These are phyloP conservation scores for Acronicta aceris DNA, from an alignment of 2,888 invertebrate species.

Conservation along the genomic window DNA sequence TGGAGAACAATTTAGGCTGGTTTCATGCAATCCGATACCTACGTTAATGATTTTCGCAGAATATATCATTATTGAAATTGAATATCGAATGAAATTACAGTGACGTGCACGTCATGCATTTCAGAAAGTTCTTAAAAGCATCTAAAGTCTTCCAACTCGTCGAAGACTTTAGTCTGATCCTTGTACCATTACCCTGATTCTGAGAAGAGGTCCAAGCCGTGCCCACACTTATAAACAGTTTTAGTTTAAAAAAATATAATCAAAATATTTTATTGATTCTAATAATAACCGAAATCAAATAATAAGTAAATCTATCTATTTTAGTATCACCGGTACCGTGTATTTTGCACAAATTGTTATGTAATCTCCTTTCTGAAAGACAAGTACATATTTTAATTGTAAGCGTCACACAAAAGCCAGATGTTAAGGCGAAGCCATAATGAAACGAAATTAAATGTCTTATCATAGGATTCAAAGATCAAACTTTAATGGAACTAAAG, in stretches of 20 bases:
- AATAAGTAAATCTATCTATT: no score
- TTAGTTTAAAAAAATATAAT: no score
- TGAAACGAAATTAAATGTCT: slow-evolving; percentile 54
- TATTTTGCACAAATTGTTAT: slow-evolving; percentile 7
- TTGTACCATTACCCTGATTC: no score
- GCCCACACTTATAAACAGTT: no score
- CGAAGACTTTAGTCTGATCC: no score
- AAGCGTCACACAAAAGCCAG: slow-evolving; percentile 29
- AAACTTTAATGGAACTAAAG: slow-evolving; percentile 53
- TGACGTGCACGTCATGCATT: not conserved
- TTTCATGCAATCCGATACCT: not conserved
- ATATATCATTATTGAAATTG: not conserved
- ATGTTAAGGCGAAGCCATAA: slow-evolving; percentile 27
- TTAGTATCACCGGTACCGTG: no score
- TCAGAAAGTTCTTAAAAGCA: no score
- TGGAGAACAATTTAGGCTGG: not conserved
- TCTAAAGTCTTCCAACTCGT: no score
- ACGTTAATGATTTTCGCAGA: not conserved
- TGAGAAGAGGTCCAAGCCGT: no score
- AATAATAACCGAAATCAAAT: no score
- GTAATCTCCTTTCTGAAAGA: slow-evolving; percentile 8
- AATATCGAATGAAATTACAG: not conserved
- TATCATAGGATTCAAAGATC: slow-evolving; percentile 52
- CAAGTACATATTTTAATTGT: slow-evolving; percentile 43
- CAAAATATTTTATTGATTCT: no score